Conservation (phyloP, 2,797 vertebrate species). For the Allobates femoralis region DNA sequence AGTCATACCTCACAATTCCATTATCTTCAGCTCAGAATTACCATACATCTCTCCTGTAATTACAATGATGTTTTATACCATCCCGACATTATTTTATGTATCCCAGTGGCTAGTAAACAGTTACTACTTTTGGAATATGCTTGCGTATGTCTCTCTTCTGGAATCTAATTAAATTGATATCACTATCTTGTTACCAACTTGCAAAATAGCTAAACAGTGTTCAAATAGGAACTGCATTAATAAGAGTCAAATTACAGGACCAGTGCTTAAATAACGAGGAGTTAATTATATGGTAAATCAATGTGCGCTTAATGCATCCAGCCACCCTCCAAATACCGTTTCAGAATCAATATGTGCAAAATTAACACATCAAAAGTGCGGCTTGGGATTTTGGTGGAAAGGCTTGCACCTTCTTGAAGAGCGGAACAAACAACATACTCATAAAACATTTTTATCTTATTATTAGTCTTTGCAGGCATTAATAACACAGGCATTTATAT, state of each 20-base stretch:
- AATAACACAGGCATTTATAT: conserved; percentile 23
- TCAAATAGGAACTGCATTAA: conserved; percentile 62
- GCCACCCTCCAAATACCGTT: conserved; percentile 62
- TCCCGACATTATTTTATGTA: not conserved
- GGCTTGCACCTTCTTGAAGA: conserved; percentile 17
- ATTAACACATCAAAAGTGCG: conserved; percentile 60
- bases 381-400: conserved; percentile 48
- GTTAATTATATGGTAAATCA: conserved; percentile 65
- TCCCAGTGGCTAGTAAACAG: conserved; percentile 34
- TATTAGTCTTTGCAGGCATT: conserved; percentile 13
- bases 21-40: not conserved
- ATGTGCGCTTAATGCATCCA: conserved; percentile 60
- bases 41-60: conserved; percentile 1
- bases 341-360: conserved; percentile 60
- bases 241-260: conserved; percentile 62
- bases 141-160: conserved; percentile 37
- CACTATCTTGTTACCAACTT: conserved; percentile 54
- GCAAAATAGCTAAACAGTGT: conserved; percentile 61
- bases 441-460: conserved; percentile 22
- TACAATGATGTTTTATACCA: conserved; percentile 7
- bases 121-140: conserved; percentile 39
- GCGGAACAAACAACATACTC: conserved; percentile 10
- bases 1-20: conserved; percentile 3
- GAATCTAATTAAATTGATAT: conserved; percentile 62
- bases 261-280: conserved; percentile 62